phyloP scores from a whole-genome alignment of 2,113 vertebrate species.

The Morphnarchus princeps region DNA sequence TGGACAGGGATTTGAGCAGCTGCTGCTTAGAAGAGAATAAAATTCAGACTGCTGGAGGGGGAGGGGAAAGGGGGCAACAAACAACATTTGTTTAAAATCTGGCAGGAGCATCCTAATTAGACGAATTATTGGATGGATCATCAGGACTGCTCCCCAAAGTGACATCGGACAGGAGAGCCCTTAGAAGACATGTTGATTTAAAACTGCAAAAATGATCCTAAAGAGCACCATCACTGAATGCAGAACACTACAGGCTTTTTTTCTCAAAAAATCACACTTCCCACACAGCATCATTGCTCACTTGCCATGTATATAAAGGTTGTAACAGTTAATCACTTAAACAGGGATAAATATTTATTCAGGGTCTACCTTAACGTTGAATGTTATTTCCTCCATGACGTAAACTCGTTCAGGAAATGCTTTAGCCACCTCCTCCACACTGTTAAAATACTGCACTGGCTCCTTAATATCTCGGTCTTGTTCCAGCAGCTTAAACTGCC shows the following conservation, averaged over 20 bases:
- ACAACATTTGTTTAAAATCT: constrained; percentile 59
- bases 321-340: constrained; percentile 52
- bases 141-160: constrained; percentile 5
- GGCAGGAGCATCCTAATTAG: constrained; percentile 46
- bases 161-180: background rate
- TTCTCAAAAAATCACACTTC: constrained; percentile 37
- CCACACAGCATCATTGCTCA: background rate
- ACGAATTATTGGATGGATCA: constrained; percentile 35
- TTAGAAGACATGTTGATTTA: background rate
- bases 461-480: constrained; percentile 99
- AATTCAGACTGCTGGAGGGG: constrained; percentile 11
- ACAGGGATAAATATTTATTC: constrained; percentile 72
- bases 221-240: background rate
- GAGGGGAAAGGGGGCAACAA: constrained; percentile 33
- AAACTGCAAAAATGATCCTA: background rate
- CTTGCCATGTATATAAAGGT: constrained; percentile 1
- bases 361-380: constrained; percentile 95
- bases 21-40: constrained; percentile 51
- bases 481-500: constrained; percentile 98
- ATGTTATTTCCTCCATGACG: constrained; percentile 99
- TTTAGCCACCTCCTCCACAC: constrained; percentile 99
- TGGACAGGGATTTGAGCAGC: constrained; percentile 59
- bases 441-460: constrained; percentile 97
- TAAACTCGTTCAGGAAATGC: constrained; percentile 98
- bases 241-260: background rate